Conservation (phyloP, 2,113 vertebrate genomes). For the Protobothrops flavoviridis region DNA sequence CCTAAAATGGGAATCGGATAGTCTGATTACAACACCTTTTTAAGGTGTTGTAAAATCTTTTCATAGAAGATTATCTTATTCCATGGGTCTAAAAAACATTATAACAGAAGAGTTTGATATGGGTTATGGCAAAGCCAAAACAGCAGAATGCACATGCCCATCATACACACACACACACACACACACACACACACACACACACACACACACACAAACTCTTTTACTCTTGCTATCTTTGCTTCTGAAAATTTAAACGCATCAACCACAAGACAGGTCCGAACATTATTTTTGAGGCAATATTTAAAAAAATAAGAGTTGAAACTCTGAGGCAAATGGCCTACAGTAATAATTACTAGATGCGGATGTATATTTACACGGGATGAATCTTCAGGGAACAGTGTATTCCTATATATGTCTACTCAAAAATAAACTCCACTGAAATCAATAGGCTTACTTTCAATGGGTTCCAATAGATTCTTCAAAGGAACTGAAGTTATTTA, state of each 20-base stretch:
- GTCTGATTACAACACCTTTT: neutral
- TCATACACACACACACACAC: too few relatives aligned
- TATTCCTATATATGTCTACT: too few relatives aligned
- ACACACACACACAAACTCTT: neutral
- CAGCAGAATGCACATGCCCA: neutral
- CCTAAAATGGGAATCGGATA: neutral
- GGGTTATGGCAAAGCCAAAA: neutral
- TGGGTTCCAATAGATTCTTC: neutral
- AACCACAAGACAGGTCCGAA: slow-evolving; percentile 2
- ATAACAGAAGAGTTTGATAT: neutral
- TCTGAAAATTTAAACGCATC: slow-evolving; percentile 19
- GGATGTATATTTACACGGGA: slow-evolving; percentile 13
- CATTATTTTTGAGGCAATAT: slow-evolving; percentile 17
- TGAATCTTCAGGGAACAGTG: neutral
- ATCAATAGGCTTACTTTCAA: neutral
- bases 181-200: too few relatives aligned
- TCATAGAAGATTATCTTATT: neutral
- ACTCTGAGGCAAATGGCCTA: slow-evolving; percentile 31
- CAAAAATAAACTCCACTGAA: too few relatives aligned
- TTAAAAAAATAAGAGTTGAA: neutral
- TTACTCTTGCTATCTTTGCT: neutral
- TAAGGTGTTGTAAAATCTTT: rapidly evolving
- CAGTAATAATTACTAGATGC: slow-evolving; percentile 22
- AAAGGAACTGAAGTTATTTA: slow-evolving; percentile 32
- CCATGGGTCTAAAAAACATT: neutral